Evolutionary conservation across 2,797 vertebrate genomes (phyloP).

Genomic region (Anguilla pacifica): DNA sequence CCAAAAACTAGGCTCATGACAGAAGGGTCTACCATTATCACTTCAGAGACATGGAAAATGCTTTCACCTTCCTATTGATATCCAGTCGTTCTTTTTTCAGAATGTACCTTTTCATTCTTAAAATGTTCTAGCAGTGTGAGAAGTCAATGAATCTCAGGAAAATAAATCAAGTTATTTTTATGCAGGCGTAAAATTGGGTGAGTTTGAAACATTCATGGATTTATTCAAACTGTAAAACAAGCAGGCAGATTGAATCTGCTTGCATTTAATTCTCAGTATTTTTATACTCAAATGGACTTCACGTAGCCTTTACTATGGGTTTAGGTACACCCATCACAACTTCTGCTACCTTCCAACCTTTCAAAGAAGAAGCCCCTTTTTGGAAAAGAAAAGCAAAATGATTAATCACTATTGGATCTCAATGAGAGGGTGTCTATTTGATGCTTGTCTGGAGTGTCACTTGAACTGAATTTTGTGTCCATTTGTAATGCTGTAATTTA

Average conservation of each 20-base stretch:
- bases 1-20: neutral
- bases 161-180: neutral
- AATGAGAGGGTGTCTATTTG: neutral
- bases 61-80: neutral
- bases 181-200: neutral
- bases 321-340: neutral
- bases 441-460: neutral
- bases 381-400: neutral
- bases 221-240: neutral
- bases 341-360: neutral
- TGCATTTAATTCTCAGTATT: neutral
- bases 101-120: neutral
- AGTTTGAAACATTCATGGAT: neutral
- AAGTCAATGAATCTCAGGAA: neutral
- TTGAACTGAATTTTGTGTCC: conserved; percentile 3
- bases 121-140: neutral
- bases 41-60: neutral
- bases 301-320: neutral
- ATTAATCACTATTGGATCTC: neutral
- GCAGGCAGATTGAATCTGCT: neutral
- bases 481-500: neutral
- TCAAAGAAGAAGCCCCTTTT: neutral
- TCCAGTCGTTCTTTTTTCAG: neutral
- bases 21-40: neutral
- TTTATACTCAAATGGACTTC: neutral